Base-by-base conservation (phyloP, 2,797 vertebrate genomes). In the Oryzias dopingdopingensis region DNA sequence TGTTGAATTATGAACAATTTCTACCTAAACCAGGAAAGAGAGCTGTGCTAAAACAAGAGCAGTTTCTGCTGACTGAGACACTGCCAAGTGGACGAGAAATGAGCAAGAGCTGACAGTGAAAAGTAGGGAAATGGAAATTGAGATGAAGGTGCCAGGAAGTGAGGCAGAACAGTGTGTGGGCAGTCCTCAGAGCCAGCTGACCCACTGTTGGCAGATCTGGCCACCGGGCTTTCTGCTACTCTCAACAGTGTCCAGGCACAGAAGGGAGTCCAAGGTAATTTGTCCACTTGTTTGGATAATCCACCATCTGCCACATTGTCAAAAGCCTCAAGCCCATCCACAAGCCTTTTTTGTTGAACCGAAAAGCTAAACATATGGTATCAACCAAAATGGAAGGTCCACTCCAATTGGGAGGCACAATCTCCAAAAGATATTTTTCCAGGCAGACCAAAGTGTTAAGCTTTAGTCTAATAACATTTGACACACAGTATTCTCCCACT, bases 201-300 rank as follows among this genome's bases (percentile, higher is more conserved):
- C 86, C 88, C 71, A 56, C 62, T 71, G 82, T 73, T 86, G 81
- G 77, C 77, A 79, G 62, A 76, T 80, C 67, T 72, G 71, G 29
- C 65, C 65, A 56, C 63, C 67, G 76, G 78, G 77, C 64, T 63
- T 76, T 71, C 60, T 45, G 83, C 66, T 67, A 49, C 72, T 72
- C 74, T 82, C 72, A 55, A 79, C 77, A 47, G 62, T 57, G 74
- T 54, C 85, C 78, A 79, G 71, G 52, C 78, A 10, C 88, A 86
- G 84, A 73, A 65, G 83, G 83, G 82, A 72, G 82, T 62, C 77
- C 67, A 65, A 80, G 87, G 85, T 91, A 90, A 91, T 90, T 86
- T 89, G 86, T 85, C 67, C 72, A 65, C 85, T 89, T 91, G 86
- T 90, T 90, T 90, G 86, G 85, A 88, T 88, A 86, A 88, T 89